Base-by-base conservation (phyloP, 2,888 invertebrate species). In the Cerceris rybyensis region DNA sequence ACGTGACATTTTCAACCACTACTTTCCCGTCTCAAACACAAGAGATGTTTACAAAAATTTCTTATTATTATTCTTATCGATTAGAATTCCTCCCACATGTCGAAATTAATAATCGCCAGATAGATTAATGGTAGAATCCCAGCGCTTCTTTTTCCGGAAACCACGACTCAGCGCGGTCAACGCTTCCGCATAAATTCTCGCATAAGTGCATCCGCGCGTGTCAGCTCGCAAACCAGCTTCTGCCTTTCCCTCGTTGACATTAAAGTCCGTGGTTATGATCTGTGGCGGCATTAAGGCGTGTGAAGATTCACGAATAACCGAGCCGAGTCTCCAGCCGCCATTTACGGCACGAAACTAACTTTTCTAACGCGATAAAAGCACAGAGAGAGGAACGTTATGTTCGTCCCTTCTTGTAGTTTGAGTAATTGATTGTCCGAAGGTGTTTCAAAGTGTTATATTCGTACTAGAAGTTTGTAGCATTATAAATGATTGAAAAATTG, bases 181-280 rank as follows among this genome's bases (percentile, higher is more conserved):
- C 58, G 67, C 57, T 74, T 70, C 58, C 16, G 41, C 58, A 64
- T 76, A 63, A 71, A 74, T 82, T 71, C 43, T 82, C 49, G 57
- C 54, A 50, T 58, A 64, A 70, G 57, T 50, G 55, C 54, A 63
- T 78, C 50, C 43, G 61, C 46, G 50, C 50, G 59, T 54, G 58
- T 69, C 72, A 50, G 70, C 58, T 82, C 80, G 46, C 57, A 66
- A 67, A 73, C 28, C 67, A 66, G 69, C 74, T 68, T 67, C 80
- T 75, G 75, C 75, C 75, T 78, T 83, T 83, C 72, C 70, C 70
- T 14, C 65, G 72, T 57, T 80, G 80, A 75, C 82, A 80, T 83
- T 75, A 82, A 75, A 70, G 59, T 69, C 66, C 49, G 28, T 65
- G 67, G 50, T 82, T 82, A 82, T 80, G 75, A 78, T 82, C 72